Base-by-base conservation (phyloP, 2,888 invertebrate genomes). In the Neoscelio sp. region DNA sequence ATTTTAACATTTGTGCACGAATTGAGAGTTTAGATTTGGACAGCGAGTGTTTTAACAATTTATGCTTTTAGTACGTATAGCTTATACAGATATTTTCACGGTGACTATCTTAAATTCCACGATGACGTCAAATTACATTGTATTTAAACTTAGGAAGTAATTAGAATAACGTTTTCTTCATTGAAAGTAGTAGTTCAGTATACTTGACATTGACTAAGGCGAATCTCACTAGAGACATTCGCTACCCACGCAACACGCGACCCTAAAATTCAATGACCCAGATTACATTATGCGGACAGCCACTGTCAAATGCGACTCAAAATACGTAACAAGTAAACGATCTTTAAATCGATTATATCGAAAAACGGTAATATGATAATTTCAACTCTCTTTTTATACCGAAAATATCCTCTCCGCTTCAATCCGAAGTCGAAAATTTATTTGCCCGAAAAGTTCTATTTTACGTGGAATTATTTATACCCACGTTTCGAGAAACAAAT, bases 211-310 rank as follows among this genome's bases (percentile, higher is more conserved):
- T 77, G 76, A 56, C 56, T 67, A 60, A 50, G 48, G 33, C 40
- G 44, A 70, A 44, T 38, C 44, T 48, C 46, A 13, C 10, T 28
- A 38, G 33, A 70, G 30, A 54, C 54, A 64, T 23, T 50, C 68
- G 20, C 48, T 30, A 30, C 76, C 58, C 58, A 77, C 76, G 76
- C 70, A 77, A 64, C 50, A 54, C 44, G 48, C 68, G 70, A 64
- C 58, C 71, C 65, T 40, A 77, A 70, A 64, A 65, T 76, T 77
- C 71, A 71, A 46, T 77, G 77, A 77, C 77, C 71, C 58, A 77
- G 71, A 77, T 77, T 64, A 30, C 42, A 64, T 17, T 10, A 56
- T 18, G 15, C 64, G 58, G 30, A 70, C 38, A 64, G 56, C 48
- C 46, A 35, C 58, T 28, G 30, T 42, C 12, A 26, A 17, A 33